Evolutionary conservation across 2,797 vertebrate species (phyloP), one percentile per base, ranked within the genome.

Genomic region (Esox masquinongy): DNA sequence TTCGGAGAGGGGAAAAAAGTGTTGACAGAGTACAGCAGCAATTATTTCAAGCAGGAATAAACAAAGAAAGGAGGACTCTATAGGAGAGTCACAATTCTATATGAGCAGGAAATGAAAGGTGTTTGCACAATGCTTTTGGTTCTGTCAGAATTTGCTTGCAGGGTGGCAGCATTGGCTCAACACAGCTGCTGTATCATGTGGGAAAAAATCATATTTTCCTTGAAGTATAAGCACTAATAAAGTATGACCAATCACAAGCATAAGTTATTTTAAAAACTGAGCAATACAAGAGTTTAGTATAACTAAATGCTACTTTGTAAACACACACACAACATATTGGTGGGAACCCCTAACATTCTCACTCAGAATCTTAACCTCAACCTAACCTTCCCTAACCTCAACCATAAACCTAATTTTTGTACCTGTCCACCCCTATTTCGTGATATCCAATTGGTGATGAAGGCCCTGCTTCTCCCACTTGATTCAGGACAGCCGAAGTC

Each of bases 11-110:
- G 76, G 36, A 39, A 39, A 70, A 80, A 70, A 59, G 84, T 77
- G 79, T 88, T 87, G 83, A 83, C 84, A 84, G 77, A 68, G 50
- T 34, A 70, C 84, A 56, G 24, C 64, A 85, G 80, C 83, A 82
- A 85, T 89, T 90, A 90, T 83, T 87, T 84, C 69, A 72, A 83
- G 79, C 80, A 77, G 84, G 88, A 79, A 88, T 77, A 88, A 91
- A 90, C 84, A 89, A 88, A 88, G 82, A 87, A 85, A 88, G 80
- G 63, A 73, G 77, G 74, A 24, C 73, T 82, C 82, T 86, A 19
- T 82, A 80, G 72, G 72, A 76, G 82, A 80, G 50, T 68, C 67
- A 66, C 78, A 24, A 24, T 61, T 61, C 8, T 83, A 78, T 76
- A 81, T 39, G 79, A 80, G 67, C 17, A 68, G n/a, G 9, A 68